Base-by-base conservation (phyloP, 2,113 vertebrate species). In the Pagrus major region DNA sequence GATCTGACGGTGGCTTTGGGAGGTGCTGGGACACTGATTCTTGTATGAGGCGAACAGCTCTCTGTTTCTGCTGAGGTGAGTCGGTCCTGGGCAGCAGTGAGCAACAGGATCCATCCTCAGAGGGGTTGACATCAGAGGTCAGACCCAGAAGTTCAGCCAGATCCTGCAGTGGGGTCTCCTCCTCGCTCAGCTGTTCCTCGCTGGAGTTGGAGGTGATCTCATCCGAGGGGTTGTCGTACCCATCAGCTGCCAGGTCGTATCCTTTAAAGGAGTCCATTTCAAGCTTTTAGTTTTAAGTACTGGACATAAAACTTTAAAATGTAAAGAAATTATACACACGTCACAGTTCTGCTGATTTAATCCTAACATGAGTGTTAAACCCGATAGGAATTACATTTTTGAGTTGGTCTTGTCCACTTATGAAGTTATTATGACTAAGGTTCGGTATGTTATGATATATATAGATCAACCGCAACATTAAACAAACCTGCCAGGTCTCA, bases 1-100 rank as follows among this genome's bases (percentile, higher is more conserved):
- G 67, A 35, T 68, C 68, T 59, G 8, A 3, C 2, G 86, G 84
- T 4, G 65, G 49, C 5, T 37, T n/a, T 2, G 91, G 87, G 59
- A 94, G 83, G 47, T 46, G 64, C 16, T 64, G 4, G 1, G 25
- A 6, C 59, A 89, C 80, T n/a, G 29, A 85, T 8, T 0, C 37
- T 42, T 84, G 44, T 8, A 90, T 56, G 46, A 69, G 69, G 25
- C 0, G 2, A 0, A 21, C 2, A 1, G 3, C 12, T 0, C 0
- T 42, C 41, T 10, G 9, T 1, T 3, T 18, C 2, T 15, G n/a
- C 10, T 31, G 55, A 14, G 16, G 20, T 21, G 12, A 0, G 5
- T 3, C 12, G 1, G 31, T 1, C 46, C 66, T 29, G 27, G 39
- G n/a, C 9, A 16, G 51, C 11, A 23, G 0, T 42, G 52, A 68